phyloP scores from a whole-genome alignment of 2,888 invertebrate genomes.

The Lepidocyrtoides sp. region DNA sequence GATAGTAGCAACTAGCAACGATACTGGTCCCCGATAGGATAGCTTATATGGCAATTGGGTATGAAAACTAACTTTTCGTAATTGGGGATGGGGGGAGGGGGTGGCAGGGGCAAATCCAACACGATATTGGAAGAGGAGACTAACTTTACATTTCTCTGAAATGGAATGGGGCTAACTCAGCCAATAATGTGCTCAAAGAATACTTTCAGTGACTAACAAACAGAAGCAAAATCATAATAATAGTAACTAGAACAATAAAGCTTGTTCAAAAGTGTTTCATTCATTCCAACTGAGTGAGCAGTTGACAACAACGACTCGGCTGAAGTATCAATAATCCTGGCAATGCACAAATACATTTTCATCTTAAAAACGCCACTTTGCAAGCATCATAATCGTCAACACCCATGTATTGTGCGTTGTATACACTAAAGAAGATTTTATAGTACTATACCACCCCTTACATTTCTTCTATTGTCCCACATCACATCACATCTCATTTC shows the following conservation, averaged over 20 bases:
- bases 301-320: neutral
- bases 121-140: no score
- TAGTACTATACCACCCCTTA: neutral
- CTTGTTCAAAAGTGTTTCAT: constrained; percentile 43
- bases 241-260: neutral
- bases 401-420: neutral
- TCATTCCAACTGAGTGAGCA: constrained; percentile 55
- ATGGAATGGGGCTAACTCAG: no score
- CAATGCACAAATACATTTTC: constrained; percentile 1
- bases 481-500: constrained; percentile 14
- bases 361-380: constrained; percentile 44
- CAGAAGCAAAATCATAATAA: constrained; percentile 1
- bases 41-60: no score
- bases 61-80: no score
- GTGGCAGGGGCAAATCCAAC: no score
- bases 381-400: constrained; percentile 10
- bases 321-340: constrained; percentile 36
- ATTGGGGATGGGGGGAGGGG: no score
- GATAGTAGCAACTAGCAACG: no score
- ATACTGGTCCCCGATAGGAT: no score
- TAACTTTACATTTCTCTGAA: no score
- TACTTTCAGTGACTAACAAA: neutral
- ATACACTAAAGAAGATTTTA: neutral
- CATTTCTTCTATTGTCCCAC: no score
- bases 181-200: no score